Evolutionary conservation across 1,140 invertebrate species (phyloP), one percentile per base, ranked within the genome.

Genomic region (Reticulitermes speratus): DNA sequence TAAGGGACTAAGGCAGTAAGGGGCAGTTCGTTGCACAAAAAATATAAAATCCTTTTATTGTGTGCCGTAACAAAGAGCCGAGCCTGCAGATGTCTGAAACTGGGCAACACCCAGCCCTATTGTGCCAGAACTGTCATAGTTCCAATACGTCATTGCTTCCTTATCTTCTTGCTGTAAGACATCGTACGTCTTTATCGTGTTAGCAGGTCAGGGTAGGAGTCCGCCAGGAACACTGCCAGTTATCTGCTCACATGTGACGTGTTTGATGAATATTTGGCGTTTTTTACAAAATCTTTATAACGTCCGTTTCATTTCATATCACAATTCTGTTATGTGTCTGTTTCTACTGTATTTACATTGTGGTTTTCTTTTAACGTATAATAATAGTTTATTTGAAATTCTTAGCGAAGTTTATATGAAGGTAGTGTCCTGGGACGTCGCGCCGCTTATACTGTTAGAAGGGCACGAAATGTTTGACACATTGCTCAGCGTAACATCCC

Each of bases 1-100:
- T 7, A 75, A 75, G 65, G 65, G 65, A 25, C n/a, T 25, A 30
- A 75, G n/a, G 65, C 25, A n/a, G 65, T 0, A 9, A 12, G 65
- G n/a, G n/a, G 30, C 65, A 75, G 65, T 75, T 30, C 5, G 25
- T 11, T 30, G 16, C 65, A 75, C 65, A 75, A 75, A 75, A 75
- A 75, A 75, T 75, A 75, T 75, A 30, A 30, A 69, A 30, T 75
- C 65, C 65, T 75, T 59, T 75, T 75, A 30, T 75, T 75, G 65
- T 75, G n/a, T 75, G n/a, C 52, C 65, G 65, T 75, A 75, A 75
- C 65, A 75, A 75, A 75, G 65, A 12, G 7, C 7, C 25, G n/a
- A n/a, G 25, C 25, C 65, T 75, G 25, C 65, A 75, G 65, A 75
- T 75, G 65, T 75, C 65, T 75, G 65, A 30, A 75, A 75, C n/a